Conservation (phyloP, 2,888 invertebrate species). For the Macaria liturata region DNA sequence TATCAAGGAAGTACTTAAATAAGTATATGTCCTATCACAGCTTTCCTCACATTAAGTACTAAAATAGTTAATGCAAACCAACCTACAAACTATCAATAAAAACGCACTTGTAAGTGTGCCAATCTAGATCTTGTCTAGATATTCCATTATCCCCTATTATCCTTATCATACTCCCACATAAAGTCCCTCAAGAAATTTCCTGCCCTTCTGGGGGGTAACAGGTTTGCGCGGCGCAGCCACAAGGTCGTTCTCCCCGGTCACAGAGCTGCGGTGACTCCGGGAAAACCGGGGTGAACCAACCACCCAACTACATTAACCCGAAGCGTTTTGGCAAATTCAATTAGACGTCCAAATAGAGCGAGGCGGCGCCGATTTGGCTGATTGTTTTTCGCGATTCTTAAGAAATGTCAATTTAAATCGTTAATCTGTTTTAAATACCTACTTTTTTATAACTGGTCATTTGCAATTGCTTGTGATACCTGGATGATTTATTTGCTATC, state of each 20-base stretch:
- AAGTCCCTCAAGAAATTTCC: conserved; percentile 39
- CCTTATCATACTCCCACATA: conserved; percentile 24
- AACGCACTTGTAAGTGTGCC: background rate
- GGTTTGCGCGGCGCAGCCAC: conserved; percentile 45
- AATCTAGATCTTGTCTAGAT: conserved; percentile 8
- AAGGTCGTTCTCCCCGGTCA: conserved; percentile 48
- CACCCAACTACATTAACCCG: conserved; percentile 29
- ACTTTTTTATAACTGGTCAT: too few species aligned
- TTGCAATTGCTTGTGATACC: background rate
- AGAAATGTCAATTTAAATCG: background rate
- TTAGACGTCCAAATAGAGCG: background rate
- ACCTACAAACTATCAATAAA: conserved; percentile 1
- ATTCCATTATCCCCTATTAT: conserved; percentile 23
- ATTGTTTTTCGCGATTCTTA: too few species aligned
- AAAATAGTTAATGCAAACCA: too few species aligned
- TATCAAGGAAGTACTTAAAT: too few species aligned
- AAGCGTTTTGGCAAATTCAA: conserved; percentile 19
- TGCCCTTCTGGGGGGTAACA: conserved; percentile 42
- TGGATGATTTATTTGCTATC: background rate
- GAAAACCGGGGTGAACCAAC: conserved; percentile 39
- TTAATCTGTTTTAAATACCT: too few species aligned
- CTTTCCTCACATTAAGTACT: too few species aligned
- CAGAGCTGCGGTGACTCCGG: conserved; percentile 31
- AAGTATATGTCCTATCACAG: too few species aligned
- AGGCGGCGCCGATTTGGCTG: too few species aligned